Evolutionary conservation across 2,113 vertebrate species (phyloP).

Genomic region (Cathartes aura): DNA sequence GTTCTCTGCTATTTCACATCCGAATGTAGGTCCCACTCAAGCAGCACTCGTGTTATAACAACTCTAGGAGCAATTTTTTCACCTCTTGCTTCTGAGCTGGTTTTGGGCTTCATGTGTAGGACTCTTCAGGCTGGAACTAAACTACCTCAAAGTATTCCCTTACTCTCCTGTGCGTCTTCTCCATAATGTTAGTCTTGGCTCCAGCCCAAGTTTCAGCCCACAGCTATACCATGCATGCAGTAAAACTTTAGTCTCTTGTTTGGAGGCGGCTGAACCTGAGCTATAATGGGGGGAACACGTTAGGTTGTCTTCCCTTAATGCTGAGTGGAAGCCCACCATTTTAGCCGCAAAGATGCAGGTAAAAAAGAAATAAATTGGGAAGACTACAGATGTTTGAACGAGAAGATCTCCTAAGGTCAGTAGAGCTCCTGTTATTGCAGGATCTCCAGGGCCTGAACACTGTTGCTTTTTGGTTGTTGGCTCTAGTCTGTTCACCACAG

Average conservation of each 20-base stretch:
- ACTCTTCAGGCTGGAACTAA: not conserved
- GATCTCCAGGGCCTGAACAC: not conserved
- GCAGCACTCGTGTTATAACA: not conserved
- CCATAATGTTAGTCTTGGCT: not conserved
- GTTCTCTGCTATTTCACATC: not conserved
- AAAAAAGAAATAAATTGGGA: not conserved
- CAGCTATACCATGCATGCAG: not conserved
- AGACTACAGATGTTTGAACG: not conserved
- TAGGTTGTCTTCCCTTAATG: not conserved
- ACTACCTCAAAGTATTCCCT: not conserved
- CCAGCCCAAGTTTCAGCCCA: not conserved
- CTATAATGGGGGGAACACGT: not conserved
- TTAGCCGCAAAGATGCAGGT: not conserved
- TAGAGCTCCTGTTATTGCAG: not conserved
- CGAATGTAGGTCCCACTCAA: not conserved
- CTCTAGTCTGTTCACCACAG: not conserved
- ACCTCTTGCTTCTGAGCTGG: not conserved
- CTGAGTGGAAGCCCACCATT: not conserved
- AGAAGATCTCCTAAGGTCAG: not conserved
- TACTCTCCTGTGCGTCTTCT: not conserved
- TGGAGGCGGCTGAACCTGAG: not conserved
- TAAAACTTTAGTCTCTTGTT: not conserved
- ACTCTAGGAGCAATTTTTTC: not conserved
- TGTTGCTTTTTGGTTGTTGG: not conserved
- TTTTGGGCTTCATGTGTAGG: not conserved